Conservation (phyloP, 2,888 invertebrate genomes). For the Coelogynopora nodosa region DNA sequence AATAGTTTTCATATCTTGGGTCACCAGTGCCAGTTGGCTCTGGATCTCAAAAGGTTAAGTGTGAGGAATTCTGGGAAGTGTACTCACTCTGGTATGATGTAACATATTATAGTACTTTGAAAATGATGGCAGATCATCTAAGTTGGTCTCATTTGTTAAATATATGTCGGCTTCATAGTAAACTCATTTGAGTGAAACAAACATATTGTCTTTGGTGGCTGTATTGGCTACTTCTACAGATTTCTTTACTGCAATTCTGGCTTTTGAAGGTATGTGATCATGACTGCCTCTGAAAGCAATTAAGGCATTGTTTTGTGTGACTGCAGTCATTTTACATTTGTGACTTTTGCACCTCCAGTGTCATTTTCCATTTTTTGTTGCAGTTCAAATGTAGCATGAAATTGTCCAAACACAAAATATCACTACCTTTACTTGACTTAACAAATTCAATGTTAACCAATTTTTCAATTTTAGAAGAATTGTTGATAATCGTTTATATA, state of each 20-base stretch:
- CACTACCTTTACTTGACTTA: not conserved
- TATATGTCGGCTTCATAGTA: not conserved
- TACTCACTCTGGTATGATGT: not conserved
- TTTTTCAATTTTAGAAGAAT: not conserved
- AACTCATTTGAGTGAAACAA: slow-evolving; percentile 8
- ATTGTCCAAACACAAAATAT: slow-evolving; percentile 29
- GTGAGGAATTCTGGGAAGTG: not conserved
- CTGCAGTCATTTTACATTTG: slow-evolving; percentile 4
- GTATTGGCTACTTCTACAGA: not conserved
- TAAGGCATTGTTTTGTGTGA: not conserved
- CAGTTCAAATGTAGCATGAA: slow-evolving; percentile 24
- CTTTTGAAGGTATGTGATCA: not conserved
- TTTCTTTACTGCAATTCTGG: slow-evolving; percentile 7
- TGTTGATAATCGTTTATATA: not conserved
- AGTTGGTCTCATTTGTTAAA: not conserved
- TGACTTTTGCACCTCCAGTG: not conserved
- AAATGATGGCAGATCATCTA: not conserved
- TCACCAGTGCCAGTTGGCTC: too few species aligned
- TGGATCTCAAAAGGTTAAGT: too few species aligned
- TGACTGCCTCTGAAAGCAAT: not conserved
- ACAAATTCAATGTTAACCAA: slow-evolving; percentile 4
- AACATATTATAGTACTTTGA: not conserved
- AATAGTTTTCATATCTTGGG: too few species aligned
- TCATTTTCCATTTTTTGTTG: not conserved
- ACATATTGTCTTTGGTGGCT: slow-evolving; percentile 13